Evolutionary conservation across 2,888 invertebrate genomes (phyloP).

Genomic region (Tipula vernalis): DNA sequence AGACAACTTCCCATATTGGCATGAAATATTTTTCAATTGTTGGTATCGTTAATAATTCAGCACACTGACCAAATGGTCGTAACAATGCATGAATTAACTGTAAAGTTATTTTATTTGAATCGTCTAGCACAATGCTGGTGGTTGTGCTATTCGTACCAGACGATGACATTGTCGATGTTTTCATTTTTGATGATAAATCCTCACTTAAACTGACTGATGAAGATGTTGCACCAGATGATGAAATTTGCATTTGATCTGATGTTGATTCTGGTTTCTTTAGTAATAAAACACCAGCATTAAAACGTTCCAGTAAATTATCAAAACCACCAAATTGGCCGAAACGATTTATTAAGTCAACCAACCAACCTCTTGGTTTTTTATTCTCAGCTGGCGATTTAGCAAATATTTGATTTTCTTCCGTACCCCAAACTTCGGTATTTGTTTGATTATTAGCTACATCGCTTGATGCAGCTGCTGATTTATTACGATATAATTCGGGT

Average conservation of each 20-base stretch:
- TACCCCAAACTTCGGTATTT: constrained; percentile 34
- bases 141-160: constrained; percentile 17
- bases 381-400: constrained; percentile 56
- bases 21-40: constrained; percentile 87
- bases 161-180: constrained; percentile 19
- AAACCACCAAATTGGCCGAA: constrained; percentile 88
- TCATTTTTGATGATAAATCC: constrained; percentile 18
- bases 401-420: constrained; percentile 51
- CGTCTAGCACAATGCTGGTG: constrained; percentile 20
- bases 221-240: constrained; percentile 13
- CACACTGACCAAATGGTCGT: constrained; percentile 84
- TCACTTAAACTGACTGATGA: constrained; percentile 19
- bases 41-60: constrained; percentile 77
- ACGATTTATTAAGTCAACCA: constrained; percentile 89
- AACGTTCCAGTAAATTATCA: constrained; percentile 68
- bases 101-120: constrained; percentile 43
- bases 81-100: constrained; percentile 69
- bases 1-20: constrained; percentile 86
- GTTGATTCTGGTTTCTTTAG: constrained; percentile 40
- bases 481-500: constrained; percentile 26
- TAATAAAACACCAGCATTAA: constrained; percentile 57
- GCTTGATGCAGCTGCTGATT: neutral
- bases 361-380: constrained; percentile 84
- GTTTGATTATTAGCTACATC: neutral
- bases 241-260: constrained; percentile 26